Evolutionary conservation across 2,888 invertebrate genomes (phyloP).

Genomic region (Lasioglossum villosulum): DNA sequence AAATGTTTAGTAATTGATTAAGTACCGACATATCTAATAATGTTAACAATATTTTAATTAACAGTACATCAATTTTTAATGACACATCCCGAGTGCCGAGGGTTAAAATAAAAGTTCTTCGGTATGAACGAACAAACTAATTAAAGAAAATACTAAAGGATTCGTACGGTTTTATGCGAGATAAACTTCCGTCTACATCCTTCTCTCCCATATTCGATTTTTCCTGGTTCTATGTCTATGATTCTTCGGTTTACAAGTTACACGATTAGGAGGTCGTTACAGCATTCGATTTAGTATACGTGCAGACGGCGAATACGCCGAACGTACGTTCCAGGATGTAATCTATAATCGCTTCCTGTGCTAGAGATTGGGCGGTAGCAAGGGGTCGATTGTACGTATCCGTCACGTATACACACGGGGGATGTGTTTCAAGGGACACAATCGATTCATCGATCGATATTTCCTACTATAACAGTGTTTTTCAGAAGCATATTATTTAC

Average conservation of each 20-base stretch:
- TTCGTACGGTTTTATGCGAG: not conserved
- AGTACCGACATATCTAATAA: no score
- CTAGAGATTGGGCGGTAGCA: slow-evolving; percentile 74
- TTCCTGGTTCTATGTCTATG: slow-evolving; percentile 18
- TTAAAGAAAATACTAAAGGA: not conserved
- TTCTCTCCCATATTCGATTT: not conserved
- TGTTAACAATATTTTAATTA: no score
- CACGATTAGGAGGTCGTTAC: slow-evolving; percentile 61
- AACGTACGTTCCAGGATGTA: slow-evolving; percentile 79
- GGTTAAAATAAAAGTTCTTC: not conserved
- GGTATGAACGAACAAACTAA: not conserved
- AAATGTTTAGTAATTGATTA: no score
- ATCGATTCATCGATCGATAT: slow-evolving; percentile 79
- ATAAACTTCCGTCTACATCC: not conserved
- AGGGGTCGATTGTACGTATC: slow-evolving; percentile 75
- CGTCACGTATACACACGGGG: slow-evolving; percentile 64
- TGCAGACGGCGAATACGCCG: slow-evolving; percentile 62
- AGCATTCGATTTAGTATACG: slow-evolving; percentile 70
- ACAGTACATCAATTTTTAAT: no score
- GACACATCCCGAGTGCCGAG: no score
- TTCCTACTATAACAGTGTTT: slow-evolving; percentile 70
- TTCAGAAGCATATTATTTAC: not conserved
- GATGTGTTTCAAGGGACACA: slow-evolving; percentile 69
- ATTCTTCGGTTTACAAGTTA: slow-evolving; percentile 59
- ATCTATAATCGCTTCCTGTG: slow-evolving; percentile 81